Conservation (phyloP, 2,797 vertebrate species). For the Syndactyla subalaris region DNA sequence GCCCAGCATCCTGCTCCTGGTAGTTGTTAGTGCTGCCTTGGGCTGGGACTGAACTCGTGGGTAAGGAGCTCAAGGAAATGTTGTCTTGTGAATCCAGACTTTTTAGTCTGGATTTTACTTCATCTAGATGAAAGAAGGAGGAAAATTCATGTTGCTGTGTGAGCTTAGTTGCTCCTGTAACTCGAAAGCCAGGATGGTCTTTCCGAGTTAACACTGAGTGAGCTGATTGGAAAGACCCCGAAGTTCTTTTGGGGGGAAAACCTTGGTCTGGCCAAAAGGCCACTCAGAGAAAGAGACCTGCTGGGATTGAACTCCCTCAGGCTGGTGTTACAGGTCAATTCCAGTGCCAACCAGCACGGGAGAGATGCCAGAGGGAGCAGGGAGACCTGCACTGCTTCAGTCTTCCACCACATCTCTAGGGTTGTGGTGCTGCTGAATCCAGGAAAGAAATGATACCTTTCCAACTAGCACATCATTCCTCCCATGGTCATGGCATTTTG, state of each 20-base stretch:
- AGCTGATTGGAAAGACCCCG: background rate
- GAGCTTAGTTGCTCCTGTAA: background rate
- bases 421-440: background rate
- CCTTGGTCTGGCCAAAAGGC: background rate
- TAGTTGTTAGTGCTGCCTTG: background rate
- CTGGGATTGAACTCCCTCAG: background rate
- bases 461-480: background rate
- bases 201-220: background rate
- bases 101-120: background rate
- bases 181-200: background rate
- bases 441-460: background rate
- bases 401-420: background rate
- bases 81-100: background rate
- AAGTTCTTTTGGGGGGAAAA: background rate
- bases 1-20: background rate
- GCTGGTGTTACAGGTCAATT: background rate
- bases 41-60: slow-evolving; percentile 14
- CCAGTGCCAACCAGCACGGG: accelerated
- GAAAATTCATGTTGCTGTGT: background rate
- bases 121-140: background rate
- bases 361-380: accelerated
- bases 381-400: background rate
- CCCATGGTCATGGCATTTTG: accelerated
- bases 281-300: background rate
- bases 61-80: background rate